Conservation (phyloP, 2,888 invertebrate species). For the Nephrocerus scutellatus region DNA sequence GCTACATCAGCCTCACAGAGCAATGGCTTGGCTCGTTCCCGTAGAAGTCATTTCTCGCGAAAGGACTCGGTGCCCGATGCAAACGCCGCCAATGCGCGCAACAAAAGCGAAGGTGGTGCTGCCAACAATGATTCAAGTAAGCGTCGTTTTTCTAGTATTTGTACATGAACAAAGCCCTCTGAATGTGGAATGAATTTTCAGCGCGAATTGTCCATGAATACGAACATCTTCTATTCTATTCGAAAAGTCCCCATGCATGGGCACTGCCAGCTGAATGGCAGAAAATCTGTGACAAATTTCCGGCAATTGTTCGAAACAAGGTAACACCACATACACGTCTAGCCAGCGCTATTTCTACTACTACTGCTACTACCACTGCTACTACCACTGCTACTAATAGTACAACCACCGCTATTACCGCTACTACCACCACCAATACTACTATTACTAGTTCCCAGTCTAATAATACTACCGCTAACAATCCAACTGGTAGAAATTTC, state of each 20-base stretch:
- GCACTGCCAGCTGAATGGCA: slow-evolving; percentile 43
- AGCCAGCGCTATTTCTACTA: slow-evolving; percentile 8
- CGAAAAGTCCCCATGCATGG: slow-evolving; percentile 47
- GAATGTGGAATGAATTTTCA: too few relatives aligned
- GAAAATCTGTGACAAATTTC: slow-evolving; percentile 41
- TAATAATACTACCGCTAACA: slow-evolving; percentile 11
- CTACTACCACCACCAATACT: slow-evolving; percentile 17
- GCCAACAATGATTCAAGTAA: slow-evolving; percentile 29
- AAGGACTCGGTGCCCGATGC: slow-evolving; percentile 46
- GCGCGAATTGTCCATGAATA: slow-evolving; percentile 45
- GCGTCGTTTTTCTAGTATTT: too few relatives aligned
- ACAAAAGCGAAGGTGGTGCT: too few relatives aligned
- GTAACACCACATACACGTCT: slow-evolving; percentile 33
- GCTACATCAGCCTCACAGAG: slow-evolving; percentile 28
- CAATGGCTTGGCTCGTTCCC: slow-evolving; percentile 44
- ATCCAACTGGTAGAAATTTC: slow-evolving; percentile 17
- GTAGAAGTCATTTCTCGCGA: slow-evolving; percentile 47
- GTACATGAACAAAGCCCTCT: too few relatives aligned
- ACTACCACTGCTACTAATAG: slow-evolving; percentile 5
- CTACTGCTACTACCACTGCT: slow-evolving; percentile 2
- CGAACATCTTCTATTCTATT: slow-evolving; percentile 43
- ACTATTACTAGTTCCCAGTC: slow-evolving; percentile 15
- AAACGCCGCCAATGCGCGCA: slow-evolving; percentile 22
- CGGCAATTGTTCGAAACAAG: slow-evolving; percentile 47
- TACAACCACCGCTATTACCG: slow-evolving; percentile 13